phyloP scores from a whole-genome alignment of 2,113 vertebrate species.

The Psittacula cyanocephala region DNA sequence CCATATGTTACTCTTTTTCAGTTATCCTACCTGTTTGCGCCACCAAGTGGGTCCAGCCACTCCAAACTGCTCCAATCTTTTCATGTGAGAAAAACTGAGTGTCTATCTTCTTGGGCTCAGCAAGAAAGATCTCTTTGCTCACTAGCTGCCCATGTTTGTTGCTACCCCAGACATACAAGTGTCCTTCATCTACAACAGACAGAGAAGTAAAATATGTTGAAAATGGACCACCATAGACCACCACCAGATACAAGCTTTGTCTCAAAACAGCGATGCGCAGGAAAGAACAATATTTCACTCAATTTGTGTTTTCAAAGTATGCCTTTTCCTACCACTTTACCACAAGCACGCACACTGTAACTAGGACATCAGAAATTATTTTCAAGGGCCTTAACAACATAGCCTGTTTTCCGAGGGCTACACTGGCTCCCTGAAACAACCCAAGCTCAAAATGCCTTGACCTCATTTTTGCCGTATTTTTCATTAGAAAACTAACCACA shows the following conservation, averaged over 20 bases:
- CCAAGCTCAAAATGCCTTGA: not conserved
- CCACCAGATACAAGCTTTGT: not conserved
- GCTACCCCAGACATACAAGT: constrained; percentile 89
- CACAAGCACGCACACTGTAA: fast-evolving
- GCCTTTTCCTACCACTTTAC: not conserved
- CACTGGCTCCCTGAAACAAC: not conserved
- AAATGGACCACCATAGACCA: not conserved
- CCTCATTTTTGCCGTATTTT: not conserved
- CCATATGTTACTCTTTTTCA: not conserved
- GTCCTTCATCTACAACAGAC: constrained; percentile 75
- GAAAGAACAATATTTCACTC: not conserved
- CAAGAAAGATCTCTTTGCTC: constrained; percentile 75
- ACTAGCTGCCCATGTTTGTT: constrained; percentile 88
- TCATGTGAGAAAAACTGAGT: constrained; percentile 75
- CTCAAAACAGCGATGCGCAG: not conserved
- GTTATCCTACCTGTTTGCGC: constrained; percentile 82
- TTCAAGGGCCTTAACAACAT: not conserved
- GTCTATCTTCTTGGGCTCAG: constrained; percentile 76
- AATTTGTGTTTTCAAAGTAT: not conserved
- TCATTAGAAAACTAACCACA: not conserved
- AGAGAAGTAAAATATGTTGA: constrained; percentile 16
- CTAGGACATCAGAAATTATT: not conserved
- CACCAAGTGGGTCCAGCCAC: constrained; percentile 91
- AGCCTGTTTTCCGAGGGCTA: not conserved
- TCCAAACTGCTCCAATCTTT: constrained; percentile 79